Base-by-base conservation (phyloP, 2,888 invertebrate genomes). In the Toxonevra muliebris region DNA sequence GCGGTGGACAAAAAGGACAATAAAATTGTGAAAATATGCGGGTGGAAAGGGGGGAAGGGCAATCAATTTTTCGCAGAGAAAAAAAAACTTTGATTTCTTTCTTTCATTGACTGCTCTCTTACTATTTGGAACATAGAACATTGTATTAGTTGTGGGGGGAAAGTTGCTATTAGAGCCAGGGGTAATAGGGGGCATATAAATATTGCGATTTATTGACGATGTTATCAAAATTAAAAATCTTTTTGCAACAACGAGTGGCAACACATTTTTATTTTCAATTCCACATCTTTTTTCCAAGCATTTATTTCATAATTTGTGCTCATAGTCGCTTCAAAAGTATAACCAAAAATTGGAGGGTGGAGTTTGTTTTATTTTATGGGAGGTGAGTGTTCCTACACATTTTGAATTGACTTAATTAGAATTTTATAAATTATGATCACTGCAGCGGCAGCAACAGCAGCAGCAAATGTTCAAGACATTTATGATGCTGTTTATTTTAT, bases 341-440 rank as follows among this genome's bases (percentile, higher is more conserved):
- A n/a, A n/a, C n/a, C n/a, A n/a, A 50, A 60, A 4, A 30, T 30
- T 30, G 30, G 7, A 2, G 30, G 2, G 30, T 30, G 3, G 30
- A 30, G 7, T 4, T n/a, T 30, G 30, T 30, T 30, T 30, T 30
- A n/a, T n/a, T n/a, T n/a, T n/a, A n/a, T n/a, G n/a, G 48, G 48
- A 8, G 15, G 48, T 15, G 48, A 48, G 13, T n/a, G 48, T 12
- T 3, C 15, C 17, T 53, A 9, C 53, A 30, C 8, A 11, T 15
- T 40, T 43, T 65, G 58, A 60, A 50, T 65, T 65, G 52, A 66
- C 57, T 73, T 71, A 73, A 73, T 73, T 73, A 66, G 60, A 59
- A 69, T 58, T 68, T 66, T 71, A 60, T 68, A 71, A 73, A 65
- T 80, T 78, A 79, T 79, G 74, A 76, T 75, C 76, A 77, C 77